Base-by-base conservation (phyloP, 2,888 invertebrate species). In the Zygogramma bicolorata region DNA sequence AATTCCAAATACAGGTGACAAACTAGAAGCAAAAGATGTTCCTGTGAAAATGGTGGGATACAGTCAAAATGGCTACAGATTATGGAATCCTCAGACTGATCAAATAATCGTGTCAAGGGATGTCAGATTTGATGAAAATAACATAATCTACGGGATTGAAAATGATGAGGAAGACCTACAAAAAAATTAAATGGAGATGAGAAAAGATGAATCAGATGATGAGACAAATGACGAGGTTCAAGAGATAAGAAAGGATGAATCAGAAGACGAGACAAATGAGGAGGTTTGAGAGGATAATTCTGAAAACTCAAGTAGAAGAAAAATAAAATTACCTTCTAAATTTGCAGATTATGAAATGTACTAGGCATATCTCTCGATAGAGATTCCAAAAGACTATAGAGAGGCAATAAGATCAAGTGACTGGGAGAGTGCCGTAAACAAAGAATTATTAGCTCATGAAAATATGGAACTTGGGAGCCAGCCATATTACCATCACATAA, bases 121-220 rank as follows among this genome's bases (percentile, higher is more conserved):
- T 60, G 73, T 76, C n/a, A 74, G 34, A 60, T 75, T 79, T 66
- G 75, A 79, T 70, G 75, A 80, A 70, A 65, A 18, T 15, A 29
- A 74, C 20, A 53, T 20, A 31, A n/a, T 40, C 40, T 40, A 40
- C 1, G n/a, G 40, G n/a, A 40, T 13, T 13, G 40, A 40, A 13
- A 3, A 40, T 13, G 5, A 10, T 3, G 40, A 40, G n/a, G 3
- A n/a, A 13, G 1, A 40, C 4, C 10, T 2, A 40, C 10, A 40
- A 13, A n/a, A 40, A n/a, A 3, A 40, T 10, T 5, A 13, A 13
- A 10, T 10, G 3, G 40, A 40, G 40, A n/a, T n/a, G n/a, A n/a
- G n/a, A n/a, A n/a, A n/a, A n/a, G n/a, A n/a, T n/a, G n/a, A n/a
- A n/a, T n/a, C n/a, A n/a, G n/a, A n/a, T n/a, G n/a, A n/a, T n/a